These are phyloP conservation scores for Trissonchulus latispiculum DNA, from an alignment of 2,888 invertebrate species.

Conservation along the genomic window DNA sequence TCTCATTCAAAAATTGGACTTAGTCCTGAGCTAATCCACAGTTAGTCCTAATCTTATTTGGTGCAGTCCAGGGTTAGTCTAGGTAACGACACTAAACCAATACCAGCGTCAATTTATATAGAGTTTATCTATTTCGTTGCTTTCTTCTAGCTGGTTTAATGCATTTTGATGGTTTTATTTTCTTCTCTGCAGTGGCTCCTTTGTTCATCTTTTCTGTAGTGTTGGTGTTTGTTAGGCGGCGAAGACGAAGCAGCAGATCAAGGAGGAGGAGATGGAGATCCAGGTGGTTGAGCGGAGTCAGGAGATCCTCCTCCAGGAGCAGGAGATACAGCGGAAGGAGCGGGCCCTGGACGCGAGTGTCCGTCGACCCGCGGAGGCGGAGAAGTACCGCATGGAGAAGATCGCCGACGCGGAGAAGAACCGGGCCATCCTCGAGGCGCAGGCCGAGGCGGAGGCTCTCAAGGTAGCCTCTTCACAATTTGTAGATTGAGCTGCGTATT, in stretches of 20 bases:
- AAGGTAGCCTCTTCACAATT: constrained; percentile 54
- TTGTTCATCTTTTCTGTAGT: too few species aligned
- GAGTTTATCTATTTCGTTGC: too few species aligned
- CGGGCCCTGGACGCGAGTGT: constrained; percentile 84
- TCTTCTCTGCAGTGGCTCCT: too few species aligned
- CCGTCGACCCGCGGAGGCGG: constrained; percentile 87
- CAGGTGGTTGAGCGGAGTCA: constrained; percentile 74
- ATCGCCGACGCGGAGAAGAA: constrained; percentile 82
- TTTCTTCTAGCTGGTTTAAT: too few species aligned
- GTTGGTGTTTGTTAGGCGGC: constrained; percentile 85
- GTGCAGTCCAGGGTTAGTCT: constrained; percentile 81
- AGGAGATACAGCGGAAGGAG: constrained; percentile 83
- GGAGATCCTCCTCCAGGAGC: constrained; percentile 87
- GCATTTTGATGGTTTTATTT: too few species aligned
- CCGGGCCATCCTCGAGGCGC: constrained; percentile 80
- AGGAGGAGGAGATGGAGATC: constrained; percentile 95
- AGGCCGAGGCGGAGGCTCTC: constrained; percentile 83
- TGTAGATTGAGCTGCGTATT: background rate
- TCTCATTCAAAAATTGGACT: too few species aligned
- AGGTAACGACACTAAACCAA: too few species aligned
- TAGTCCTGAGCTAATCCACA: too few species aligned
- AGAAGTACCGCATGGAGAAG: constrained; percentile 78
- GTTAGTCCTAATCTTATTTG: too few species aligned
- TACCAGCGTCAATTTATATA: too few species aligned
- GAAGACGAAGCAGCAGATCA: constrained; percentile 86